Conservation (phyloP, 2,888 invertebrate species). For the Amorpha juglandis region DNA sequence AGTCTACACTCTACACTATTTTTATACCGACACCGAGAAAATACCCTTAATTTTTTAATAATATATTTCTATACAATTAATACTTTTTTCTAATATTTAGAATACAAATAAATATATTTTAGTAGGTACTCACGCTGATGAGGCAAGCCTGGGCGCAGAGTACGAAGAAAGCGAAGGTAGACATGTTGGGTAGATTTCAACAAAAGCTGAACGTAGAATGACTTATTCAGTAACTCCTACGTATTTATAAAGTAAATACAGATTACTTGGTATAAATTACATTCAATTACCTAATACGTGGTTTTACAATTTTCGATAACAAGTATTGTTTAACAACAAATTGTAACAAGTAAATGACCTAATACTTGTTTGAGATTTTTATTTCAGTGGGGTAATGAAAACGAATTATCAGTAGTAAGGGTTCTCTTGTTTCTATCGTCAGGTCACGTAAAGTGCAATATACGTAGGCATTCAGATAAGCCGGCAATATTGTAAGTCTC, state of each 20-base stretch:
- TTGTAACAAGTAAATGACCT: not conserved
- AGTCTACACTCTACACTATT: too few relatives aligned
- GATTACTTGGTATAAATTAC: not conserved
- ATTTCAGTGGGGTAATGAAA: slow-evolving; percentile 8
- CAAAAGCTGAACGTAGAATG: slow-evolving; percentile 20
- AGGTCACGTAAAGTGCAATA: not conserved
- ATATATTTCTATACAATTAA: not conserved
- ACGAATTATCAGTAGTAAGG: not conserved
- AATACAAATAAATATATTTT: not conserved
- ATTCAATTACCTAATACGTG: not conserved
- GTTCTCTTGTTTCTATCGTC: not conserved
- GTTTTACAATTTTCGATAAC: not conserved
- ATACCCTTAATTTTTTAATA: too few relatives aligned
- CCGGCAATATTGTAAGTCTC: too few relatives aligned
- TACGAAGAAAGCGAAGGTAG: slow-evolving; percentile 45
- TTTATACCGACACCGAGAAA: too few relatives aligned
- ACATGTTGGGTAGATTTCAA: slow-evolving; percentile 42
- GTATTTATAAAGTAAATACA: slow-evolving; percentile 21
- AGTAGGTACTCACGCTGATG: slow-evolving; percentile 44
- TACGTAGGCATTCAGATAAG: too few relatives aligned
- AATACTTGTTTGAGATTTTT: not conserved
- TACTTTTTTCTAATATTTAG: not conserved
- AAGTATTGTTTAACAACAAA: too few relatives aligned
- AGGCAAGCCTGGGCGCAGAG: slow-evolving; percentile 56
- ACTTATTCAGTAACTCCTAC: not conserved